Base-by-base conservation (phyloP, 2,113 vertebrate genomes). In the Nycticorax nycticorax region DNA sequence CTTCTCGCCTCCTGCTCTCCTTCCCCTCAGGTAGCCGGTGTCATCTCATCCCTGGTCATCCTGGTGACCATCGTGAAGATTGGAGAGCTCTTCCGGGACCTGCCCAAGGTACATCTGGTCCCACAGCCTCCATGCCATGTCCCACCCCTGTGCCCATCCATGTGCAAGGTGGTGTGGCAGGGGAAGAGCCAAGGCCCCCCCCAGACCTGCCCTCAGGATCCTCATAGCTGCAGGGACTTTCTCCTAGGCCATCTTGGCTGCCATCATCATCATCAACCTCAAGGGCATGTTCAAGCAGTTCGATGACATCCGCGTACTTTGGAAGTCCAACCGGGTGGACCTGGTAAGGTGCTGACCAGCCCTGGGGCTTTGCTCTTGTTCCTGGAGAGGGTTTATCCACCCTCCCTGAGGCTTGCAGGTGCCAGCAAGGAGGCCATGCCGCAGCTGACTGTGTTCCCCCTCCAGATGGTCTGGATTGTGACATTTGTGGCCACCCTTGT, bases 241-340 rank as follows among this genome's bases (percentile, higher is more conserved):
- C 66, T 91, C 93, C 37, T 97, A 99, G 99, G 99, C 99, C 2
- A 99, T 99, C 80, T 93, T 99, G 96, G 96, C 99, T 26, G 98
- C 99, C 53, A 98, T 98, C 76, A 98, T 99, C 69, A 98, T 98
- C 3, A 94, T 99, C 71, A 99, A 99, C 96, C 98, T 99, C 76
- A 99, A 99, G 14, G 99, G 99, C n/a, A 99, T 99, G 98, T 96
- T 99, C 97, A 98, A 98, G 96, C 99, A 99, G 92, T 99, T 99
- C 82, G 9, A 35, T 7, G 99, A 99, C 80, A 79, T 99, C 27
- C 26, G 79, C 26, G 62, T 22, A 4, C 98, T 99, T 53, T 99
- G 99, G 99, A 99, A 82, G 94, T 97, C 97, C 64, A 99, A 99
- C 92, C 96, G 88, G 47, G 93, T 98, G 19, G 99, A 99, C 89